Evolutionary conservation across 2,113 vertebrate species (phyloP).

Genomic region (Anser brachyrhynchus): DNA sequence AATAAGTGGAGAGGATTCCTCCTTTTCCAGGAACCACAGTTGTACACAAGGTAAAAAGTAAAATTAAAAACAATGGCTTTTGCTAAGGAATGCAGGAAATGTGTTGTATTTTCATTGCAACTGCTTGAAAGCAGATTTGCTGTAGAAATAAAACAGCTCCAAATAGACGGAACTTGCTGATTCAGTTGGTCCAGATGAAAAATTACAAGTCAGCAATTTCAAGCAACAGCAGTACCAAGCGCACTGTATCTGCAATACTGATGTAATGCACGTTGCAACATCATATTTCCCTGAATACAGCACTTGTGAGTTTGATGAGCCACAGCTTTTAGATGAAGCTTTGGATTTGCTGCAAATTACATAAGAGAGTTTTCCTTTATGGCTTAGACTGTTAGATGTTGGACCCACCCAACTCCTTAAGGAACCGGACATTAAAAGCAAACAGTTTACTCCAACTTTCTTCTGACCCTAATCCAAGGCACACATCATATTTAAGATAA

Average conservation of each 20-base stretch:
- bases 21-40: not conserved
- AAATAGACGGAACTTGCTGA: slow-evolving; percentile 29
- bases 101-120: slow-evolving; percentile 28
- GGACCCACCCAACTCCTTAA: not conserved
- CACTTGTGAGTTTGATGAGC: not conserved
- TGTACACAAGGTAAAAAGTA: not conserved
- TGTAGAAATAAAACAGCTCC: slow-evolving; percentile 26
- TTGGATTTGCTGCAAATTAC: not conserved
- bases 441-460: not conserved
- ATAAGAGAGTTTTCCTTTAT: not conserved
- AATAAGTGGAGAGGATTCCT: not conserved
- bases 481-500: not conserved
- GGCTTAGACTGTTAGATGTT: not conserved
- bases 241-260: not conserved
- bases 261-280: slow-evolving; percentile 24
- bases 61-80: slow-evolving; percentile 13
- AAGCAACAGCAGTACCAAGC: slow-evolving; percentile 15
- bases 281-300: not conserved
- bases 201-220: slow-evolving; percentile 23
- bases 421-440: not conserved
- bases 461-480: not conserved
- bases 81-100: slow-evolving; percentile 37
- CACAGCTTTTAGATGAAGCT: not conserved
- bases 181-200: slow-evolving; percentile 10
- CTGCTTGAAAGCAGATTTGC: slow-evolving; percentile 49